Percentiles rank a stretch among this genome's conserved stretches.
These are phyloP conservation scores for Sarcophaga carnaria DNA, from an alignment of 2,888 invertebrate genomes.

Conservation along the genomic window DNA sequence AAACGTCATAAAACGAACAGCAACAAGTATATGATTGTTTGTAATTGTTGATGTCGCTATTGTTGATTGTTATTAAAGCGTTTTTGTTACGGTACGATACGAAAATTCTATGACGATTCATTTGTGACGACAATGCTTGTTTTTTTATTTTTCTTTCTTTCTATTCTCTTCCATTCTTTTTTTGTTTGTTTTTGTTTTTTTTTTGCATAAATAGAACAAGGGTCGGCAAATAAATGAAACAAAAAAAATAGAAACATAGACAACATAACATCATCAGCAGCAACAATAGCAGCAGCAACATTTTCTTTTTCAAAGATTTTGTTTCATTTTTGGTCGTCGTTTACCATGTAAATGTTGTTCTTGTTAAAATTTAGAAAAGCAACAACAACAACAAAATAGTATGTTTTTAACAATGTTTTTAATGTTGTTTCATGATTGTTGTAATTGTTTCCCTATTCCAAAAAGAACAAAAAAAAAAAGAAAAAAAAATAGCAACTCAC, in stretches of 20 bases:
- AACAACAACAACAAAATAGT: not conserved
- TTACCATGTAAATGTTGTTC: conserved; percentile 56
- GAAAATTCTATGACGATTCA: conserved; percentile 48
- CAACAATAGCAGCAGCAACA: conserved; percentile 39
- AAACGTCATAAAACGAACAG: conserved; percentile 10
- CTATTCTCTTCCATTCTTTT: not conserved
- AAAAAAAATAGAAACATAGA: conserved; percentile 40
- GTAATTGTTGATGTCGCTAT: conserved; percentile 45
- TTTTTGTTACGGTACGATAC: conserved; percentile 28
- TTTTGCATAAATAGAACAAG: conserved; percentile 70
- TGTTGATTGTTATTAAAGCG: not conserved
- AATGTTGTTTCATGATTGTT: conserved; percentile 56
- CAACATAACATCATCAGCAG: conserved; percentile 57
- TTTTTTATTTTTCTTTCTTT: not conserved
- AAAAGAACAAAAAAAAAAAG: not conserved
- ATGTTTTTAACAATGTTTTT: conserved; percentile 48
- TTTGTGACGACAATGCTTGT: conserved; percentile 39
- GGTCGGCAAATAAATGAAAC: conserved; percentile 50
- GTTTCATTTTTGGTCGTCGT: not conserved
- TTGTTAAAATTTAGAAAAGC: conserved; percentile 26
- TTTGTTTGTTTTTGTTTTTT: not conserved
- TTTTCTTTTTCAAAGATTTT: not conserved
- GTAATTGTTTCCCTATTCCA: conserved; percentile 47
- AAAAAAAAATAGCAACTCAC: not conserved
- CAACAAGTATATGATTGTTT: conserved; percentile 50